These are phyloP conservation scores for Hystrix cristata DNA, from an alignment of 2,113 vertebrate species.

Conservation along the genomic window DNA sequence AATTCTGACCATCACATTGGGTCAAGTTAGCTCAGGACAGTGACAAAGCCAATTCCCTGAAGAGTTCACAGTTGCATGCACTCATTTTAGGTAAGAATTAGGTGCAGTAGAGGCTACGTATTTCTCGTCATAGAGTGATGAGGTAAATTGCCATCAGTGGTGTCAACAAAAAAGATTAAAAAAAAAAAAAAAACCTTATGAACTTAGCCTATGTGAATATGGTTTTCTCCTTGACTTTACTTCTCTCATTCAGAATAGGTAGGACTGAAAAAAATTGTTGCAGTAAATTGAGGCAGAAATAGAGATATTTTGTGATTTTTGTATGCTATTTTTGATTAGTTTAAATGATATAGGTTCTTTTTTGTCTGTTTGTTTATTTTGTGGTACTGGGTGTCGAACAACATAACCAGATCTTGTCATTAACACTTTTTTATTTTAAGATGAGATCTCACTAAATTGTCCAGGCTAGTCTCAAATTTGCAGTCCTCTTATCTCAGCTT, in stretches of 20 bases:
- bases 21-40: not conserved
- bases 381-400: not conserved
- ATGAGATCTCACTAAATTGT: not conserved
- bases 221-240: not conserved
- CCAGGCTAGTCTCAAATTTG: not conserved
- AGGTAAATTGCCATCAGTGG: not conserved
- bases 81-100: not conserved
- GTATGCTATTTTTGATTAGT: not conserved
- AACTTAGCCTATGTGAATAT: not conserved
- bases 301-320: not conserved
- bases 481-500: not conserved
- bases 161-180: not conserved
- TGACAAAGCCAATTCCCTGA: not conserved
- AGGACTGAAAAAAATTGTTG: not conserved
- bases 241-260: not conserved
- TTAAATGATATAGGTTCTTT: not conserved
- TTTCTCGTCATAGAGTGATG: not conserved
- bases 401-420: not conserved
- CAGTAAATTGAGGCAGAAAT: not conserved
- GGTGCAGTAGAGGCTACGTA: not conserved
- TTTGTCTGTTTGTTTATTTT: not conserved
- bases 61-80: not conserved
- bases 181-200: not conserved
- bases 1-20: not conserved
- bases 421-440: not conserved